Conservation (phyloP, 2,888 invertebrate species). For the Heteromyza rotundicornis region DNA sequence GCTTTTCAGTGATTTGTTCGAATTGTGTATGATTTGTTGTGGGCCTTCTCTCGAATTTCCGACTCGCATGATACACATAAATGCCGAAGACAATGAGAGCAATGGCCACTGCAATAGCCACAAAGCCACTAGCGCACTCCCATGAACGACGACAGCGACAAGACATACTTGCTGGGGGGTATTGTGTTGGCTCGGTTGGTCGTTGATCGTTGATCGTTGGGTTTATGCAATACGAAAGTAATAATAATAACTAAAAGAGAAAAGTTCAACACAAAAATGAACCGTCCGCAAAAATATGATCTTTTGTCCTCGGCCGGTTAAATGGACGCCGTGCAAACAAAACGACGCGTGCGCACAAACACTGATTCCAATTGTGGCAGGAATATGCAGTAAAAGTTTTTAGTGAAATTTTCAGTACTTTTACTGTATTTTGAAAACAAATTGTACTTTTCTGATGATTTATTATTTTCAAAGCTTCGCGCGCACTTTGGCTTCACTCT, state of each 20-base stretch:
- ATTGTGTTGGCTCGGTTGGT: not conserved
- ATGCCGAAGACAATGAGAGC: constrained; percentile 50
- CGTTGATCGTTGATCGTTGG: too few species aligned
- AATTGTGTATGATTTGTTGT: constrained; percentile 3
- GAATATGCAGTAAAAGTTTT: too few species aligned
- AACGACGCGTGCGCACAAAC: too few species aligned
- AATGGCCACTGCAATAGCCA: constrained; percentile 37
- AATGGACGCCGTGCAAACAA: not conserved
- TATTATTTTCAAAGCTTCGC: not conserved
- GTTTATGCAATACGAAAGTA: not conserved
- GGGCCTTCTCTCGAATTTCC: constrained; percentile 32
- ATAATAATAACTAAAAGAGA: constrained; percentile 1
- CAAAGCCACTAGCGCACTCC: constrained; percentile 35
- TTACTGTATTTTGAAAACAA: too few species aligned
- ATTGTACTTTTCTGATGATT: not conserved
- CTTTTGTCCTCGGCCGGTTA: not conserved
- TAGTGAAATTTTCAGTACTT: too few species aligned
- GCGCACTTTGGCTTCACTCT: not conserved
- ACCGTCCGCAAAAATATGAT: not conserved
- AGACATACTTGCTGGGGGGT: constrained; percentile 19
- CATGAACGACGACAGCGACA: constrained; percentile 41
- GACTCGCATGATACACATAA: constrained; percentile 34
- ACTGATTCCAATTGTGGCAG: too few species aligned
- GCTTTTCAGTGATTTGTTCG: constrained; percentile 23
- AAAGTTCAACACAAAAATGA: not conserved